Conservation (phyloP, 2,888 invertebrate genomes). For the Cerceris rybyensis region DNA sequence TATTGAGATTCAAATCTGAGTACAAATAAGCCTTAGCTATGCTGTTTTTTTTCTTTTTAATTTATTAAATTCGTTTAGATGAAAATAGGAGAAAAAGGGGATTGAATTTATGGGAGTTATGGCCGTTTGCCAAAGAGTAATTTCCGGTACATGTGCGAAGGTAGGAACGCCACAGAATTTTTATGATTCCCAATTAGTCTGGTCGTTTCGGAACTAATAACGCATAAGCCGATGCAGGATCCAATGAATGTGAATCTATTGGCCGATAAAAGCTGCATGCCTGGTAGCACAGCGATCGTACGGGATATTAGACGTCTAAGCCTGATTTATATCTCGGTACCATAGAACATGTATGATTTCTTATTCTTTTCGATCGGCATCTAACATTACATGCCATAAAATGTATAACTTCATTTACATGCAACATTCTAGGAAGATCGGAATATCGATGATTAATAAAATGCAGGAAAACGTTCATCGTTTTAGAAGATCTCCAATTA, state of each 20-base stretch:
- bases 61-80: background rate
- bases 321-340: conserved; percentile 29
- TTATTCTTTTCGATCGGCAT: conserved; percentile 19
- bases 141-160: conserved; percentile 42
- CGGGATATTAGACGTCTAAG: conserved; percentile 35
- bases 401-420: conserved; percentile 3
- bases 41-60: too few relatives aligned
- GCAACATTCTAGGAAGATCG: background rate
- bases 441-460: background rate
- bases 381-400: background rate
- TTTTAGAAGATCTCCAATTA: too few relatives aligned
- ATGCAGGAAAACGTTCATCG: too few relatives aligned
- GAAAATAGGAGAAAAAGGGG: conserved; percentile 12
- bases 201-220: conserved; percentile 45
- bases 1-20: too few relatives aligned
- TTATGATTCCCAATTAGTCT: conserved; percentile 51
- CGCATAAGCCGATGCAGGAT: conserved; percentile 28
- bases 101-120: conserved; percentile 21
- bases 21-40: too few relatives aligned
- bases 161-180: conserved; percentile 18
- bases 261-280: conserved; percentile 33
- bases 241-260: conserved; percentile 41
- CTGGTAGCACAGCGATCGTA: conserved; percentile 26
- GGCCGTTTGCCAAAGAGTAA: conserved; percentile 33
- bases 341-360: background rate